Evolutionary conservation across 2,797 vertebrate genomes (phyloP).

Genomic region (Atherinosoma microstoma): DNA sequence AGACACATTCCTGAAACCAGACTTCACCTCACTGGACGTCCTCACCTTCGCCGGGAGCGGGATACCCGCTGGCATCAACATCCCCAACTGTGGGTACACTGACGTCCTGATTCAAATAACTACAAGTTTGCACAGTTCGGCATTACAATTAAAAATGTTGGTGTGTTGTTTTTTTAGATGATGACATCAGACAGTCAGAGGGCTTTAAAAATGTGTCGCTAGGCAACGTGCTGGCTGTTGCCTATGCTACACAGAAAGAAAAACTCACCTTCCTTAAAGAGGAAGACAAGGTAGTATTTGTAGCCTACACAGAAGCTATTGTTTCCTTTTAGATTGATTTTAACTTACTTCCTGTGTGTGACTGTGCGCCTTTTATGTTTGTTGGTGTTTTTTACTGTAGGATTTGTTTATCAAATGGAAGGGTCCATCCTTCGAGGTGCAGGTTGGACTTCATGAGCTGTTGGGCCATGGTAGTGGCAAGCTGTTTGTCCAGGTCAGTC

Average conservation of each 20-base stretch:
- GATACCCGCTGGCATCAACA: slow-evolving; percentile 94
- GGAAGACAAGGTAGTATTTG: slow-evolving; percentile 86
- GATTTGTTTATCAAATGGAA: slow-evolving; percentile 92
- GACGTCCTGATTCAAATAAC: not conserved
- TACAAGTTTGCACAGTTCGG: not conserved
- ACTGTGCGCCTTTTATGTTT: not conserved
- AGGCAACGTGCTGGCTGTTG: slow-evolving; percentile 91
- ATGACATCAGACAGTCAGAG: slow-evolving; percentile 91
- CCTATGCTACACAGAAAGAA: slow-evolving; percentile 88
- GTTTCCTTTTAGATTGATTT: not conserved
- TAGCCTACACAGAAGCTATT: not conserved
- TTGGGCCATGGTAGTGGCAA: slow-evolving; percentile 94
- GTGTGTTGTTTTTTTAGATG: slow-evolving; percentile 78
- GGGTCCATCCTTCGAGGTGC: slow-evolving; percentile 91
- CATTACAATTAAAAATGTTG: not conserved
- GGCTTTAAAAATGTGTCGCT: slow-evolving; percentile 95
- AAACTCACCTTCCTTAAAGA: slow-evolving; percentile 92
- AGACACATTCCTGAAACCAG: slow-evolving; percentile 91
- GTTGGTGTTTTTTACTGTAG: slow-evolving; percentile 62
- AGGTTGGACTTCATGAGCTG: slow-evolving; percentile 93
- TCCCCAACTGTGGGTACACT: slow-evolving; percentile 89
- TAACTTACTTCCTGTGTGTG: not conserved
- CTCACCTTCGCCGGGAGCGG: slow-evolving; percentile 93
- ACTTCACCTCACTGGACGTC: slow-evolving; percentile 94
- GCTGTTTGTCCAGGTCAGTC: slow-evolving; percentile 89